phyloP scores from a whole-genome alignment of 1,140 invertebrate genomes.

The Linepithema humile region DNA sequence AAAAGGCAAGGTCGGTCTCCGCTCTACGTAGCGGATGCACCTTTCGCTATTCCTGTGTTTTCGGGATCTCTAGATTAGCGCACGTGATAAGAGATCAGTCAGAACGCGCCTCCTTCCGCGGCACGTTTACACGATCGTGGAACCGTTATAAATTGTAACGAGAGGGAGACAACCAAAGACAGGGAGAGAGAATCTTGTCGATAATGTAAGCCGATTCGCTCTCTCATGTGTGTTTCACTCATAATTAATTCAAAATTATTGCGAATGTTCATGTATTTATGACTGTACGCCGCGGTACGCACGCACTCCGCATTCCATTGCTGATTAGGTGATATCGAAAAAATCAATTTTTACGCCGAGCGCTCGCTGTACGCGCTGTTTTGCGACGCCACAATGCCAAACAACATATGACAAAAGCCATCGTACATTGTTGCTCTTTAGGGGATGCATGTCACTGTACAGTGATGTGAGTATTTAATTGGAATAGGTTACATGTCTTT shows the following conservation, averaged over 20 bases:
- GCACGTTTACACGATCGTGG: not conserved
- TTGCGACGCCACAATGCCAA: not conserved
- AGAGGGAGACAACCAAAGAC: not conserved
- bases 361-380: not conserved
- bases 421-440: not conserved
- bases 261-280: not conserved
- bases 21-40: not conserved
- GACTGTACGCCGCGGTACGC: not conserved
- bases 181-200: not conserved
- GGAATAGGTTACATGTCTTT: not conserved
- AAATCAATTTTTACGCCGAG: conserved; percentile 21
- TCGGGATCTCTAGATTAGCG: not conserved
- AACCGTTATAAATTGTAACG: not conserved
- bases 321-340: conserved; percentile 26
- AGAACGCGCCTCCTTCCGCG: conserved; percentile 4
- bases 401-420: not conserved
- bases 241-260: not conserved
- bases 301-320: not conserved
- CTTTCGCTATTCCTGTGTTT: no score
- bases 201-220: not conserved
- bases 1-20: not conserved
- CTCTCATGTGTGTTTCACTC: not conserved
- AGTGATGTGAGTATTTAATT: conserved; percentile 10
- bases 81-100: not conserved
- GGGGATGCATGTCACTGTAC: no score